Conservation (phyloP, 2,888 invertebrate species). For the Amphipoea lucens region DNA sequence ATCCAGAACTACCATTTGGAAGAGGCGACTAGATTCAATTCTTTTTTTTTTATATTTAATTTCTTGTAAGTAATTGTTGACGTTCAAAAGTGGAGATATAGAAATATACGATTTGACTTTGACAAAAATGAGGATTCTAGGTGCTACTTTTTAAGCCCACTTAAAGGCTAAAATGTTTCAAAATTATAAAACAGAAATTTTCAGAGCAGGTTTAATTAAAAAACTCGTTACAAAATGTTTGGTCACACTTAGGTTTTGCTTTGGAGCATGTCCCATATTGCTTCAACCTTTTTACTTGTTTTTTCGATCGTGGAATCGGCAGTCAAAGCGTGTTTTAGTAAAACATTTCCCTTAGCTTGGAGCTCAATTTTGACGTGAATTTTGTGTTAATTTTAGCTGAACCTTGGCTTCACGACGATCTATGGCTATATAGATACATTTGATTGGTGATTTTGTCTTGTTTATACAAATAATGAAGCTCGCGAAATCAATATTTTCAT, state of each 20-base stretch:
- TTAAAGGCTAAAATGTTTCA: background rate
- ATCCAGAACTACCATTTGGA: background rate
- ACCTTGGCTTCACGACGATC: background rate
- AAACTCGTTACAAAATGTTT: conserved; percentile 21
- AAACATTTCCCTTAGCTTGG: conserved; percentile 6
- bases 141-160: background rate
- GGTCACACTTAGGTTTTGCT: conserved; percentile 13
- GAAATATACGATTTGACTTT: too few relatives aligned
- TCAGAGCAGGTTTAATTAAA: conserved; percentile 12
- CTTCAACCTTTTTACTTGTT: background rate
- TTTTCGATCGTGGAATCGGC: conserved; percentile 10
- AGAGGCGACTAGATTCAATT: background rate
- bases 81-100: background rate
- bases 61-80: too few relatives aligned
- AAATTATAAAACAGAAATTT: background rate
- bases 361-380: conserved; percentile 5
- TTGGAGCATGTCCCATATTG: conserved; percentile 14
- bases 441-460: background rate
- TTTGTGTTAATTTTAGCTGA: background rate
- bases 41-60: background rate
- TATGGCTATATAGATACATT: background rate
- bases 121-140: background rate
- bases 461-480: background rate
- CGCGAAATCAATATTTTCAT: background rate
- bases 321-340: conserved; percentile 28